phyloP scores from a whole-genome alignment of 2,888 invertebrate genomes.

The Cephus pygmeus region DNA sequence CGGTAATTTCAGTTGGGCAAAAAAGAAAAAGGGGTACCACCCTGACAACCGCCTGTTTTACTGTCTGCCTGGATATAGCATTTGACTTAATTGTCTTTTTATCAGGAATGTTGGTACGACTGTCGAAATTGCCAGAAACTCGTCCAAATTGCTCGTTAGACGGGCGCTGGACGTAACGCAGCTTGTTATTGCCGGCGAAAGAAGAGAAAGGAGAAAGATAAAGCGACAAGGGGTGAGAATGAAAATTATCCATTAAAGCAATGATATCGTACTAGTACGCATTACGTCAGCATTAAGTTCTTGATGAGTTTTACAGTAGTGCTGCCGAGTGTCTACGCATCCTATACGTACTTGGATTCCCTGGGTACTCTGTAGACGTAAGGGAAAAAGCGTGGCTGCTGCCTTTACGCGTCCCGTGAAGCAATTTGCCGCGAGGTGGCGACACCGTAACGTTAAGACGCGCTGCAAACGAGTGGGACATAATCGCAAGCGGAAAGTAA shows the following conservation, averaged over 20 bases:
- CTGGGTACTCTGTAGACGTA: too few relatives aligned
- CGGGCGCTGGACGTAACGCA: slow-evolving; percentile 27
- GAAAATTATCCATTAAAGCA: not conserved
- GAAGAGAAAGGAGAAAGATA: not conserved
- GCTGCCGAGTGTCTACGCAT: not conserved
- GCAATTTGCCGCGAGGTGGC: not conserved
- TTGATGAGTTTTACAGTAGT: not conserved
- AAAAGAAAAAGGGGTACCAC: not conserved
- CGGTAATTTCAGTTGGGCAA: not conserved
- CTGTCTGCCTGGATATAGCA: not conserved
- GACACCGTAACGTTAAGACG: not conserved
- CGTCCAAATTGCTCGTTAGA: slow-evolving; percentile 42
- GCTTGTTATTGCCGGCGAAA: not conserved
- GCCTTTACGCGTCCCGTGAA: not conserved
- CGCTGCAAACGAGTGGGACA: not conserved
- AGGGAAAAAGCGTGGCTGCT: too few relatives aligned
- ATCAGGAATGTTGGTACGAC: not conserved
- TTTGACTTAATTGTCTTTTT: not conserved
- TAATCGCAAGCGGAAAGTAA: not conserved
- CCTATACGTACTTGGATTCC: not conserved
- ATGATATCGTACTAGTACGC: not conserved
- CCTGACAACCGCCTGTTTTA: not conserved
- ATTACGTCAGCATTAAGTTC: not conserved
- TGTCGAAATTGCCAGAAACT: not conserved
- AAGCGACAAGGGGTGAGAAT: not conserved